These are phyloP conservation scores for Calameuta pallipes DNA, from an alignment of 2,888 invertebrate species.

Conservation along the genomic window DNA sequence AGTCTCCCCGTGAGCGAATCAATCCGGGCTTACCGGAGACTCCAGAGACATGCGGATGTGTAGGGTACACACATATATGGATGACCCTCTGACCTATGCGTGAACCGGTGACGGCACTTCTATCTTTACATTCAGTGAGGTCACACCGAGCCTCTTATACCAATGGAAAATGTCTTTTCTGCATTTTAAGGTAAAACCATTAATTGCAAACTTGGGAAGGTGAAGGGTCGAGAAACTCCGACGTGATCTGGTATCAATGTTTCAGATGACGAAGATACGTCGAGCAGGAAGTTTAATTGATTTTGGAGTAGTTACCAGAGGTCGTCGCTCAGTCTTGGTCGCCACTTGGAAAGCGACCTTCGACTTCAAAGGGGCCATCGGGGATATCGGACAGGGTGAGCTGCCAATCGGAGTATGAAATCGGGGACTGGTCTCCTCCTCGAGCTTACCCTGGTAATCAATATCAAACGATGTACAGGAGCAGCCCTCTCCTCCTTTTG, in stretches of 20 bases:
- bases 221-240: background rate
- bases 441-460: conserved; percentile 51
- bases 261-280: background rate
- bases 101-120: background rate
- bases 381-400: conserved; percentile 44
- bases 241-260: background rate
- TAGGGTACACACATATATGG: background rate
- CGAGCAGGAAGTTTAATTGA: conserved; percentile 39
- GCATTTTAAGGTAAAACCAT: background rate
- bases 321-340: conserved; percentile 12
- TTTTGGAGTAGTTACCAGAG: conserved; percentile 30
- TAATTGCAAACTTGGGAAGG: background rate
- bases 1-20: conserved; percentile 33
- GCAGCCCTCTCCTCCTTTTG: background rate
- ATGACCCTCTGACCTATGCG: conserved; percentile 3
- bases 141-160: background rate
- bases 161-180: background rate
- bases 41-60: conserved; percentile 7
- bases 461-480: conserved; percentile 52
- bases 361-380: conserved; percentile 57
- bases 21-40: conserved; percentile 29
- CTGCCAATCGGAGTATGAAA: conserved; percentile 58
- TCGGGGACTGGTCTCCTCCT: conserved; percentile 46
- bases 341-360: conserved; percentile 10
- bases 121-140: background rate